Evolutionary conservation across 2,888 invertebrate species (phyloP).

Genomic region (Leptarthrus brevirostris): DNA sequence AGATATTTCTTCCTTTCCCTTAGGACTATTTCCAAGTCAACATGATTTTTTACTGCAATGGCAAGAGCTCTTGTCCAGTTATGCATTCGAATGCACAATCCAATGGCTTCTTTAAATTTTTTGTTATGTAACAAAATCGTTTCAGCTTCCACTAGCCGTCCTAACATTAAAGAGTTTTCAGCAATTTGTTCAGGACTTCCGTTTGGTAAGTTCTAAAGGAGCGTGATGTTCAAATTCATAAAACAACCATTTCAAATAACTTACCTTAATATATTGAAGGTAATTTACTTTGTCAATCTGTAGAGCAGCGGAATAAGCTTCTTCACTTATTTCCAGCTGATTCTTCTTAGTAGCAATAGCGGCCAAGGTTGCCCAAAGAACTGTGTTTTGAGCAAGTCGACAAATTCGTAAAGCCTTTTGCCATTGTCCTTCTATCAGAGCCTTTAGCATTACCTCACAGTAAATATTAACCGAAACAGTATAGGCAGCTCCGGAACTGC

Average conservation of each 20-base stretch:
- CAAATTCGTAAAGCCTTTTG: slow-evolving; percentile 86
- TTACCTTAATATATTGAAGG: slow-evolving; percentile 83
- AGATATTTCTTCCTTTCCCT: slow-evolving; percentile 63
- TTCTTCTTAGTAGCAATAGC: slow-evolving; percentile 89
- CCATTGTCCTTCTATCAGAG: slow-evolving; percentile 83
- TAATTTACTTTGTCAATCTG: slow-evolving; percentile 89
- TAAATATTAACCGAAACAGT: slow-evolving; percentile 64
- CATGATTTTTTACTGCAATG: slow-evolving; percentile 62
- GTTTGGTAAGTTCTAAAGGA: slow-evolving; percentile 55
- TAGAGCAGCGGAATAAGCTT: slow-evolving; percentile 92
- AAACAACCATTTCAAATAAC: slow-evolving; percentile 21
- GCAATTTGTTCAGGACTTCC: slow-evolving; percentile 67
- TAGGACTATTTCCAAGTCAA: slow-evolving; percentile 60
- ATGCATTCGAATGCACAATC: slow-evolving; percentile 64
- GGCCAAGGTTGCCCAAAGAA: slow-evolving; percentile 95
- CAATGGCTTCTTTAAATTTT: slow-evolving; percentile 62
- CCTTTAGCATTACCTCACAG: slow-evolving; percentile 72
- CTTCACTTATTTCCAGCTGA: slow-evolving; percentile 90
- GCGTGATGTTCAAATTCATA: slow-evolving; percentile 43
- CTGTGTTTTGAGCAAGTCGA: slow-evolving; percentile 69
- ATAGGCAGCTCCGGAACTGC: slow-evolving; percentile 89
- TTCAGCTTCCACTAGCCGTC: slow-evolving; percentile 65
- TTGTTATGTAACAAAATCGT: slow-evolving; percentile 66
- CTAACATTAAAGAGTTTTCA: slow-evolving; percentile 66
- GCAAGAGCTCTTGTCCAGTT: slow-evolving; percentile 65